Evolutionary conservation across 2,888 invertebrate species (phyloP), one percentile per base, ranked within the genome.

Genomic region (Heliconius hortense): DNA sequence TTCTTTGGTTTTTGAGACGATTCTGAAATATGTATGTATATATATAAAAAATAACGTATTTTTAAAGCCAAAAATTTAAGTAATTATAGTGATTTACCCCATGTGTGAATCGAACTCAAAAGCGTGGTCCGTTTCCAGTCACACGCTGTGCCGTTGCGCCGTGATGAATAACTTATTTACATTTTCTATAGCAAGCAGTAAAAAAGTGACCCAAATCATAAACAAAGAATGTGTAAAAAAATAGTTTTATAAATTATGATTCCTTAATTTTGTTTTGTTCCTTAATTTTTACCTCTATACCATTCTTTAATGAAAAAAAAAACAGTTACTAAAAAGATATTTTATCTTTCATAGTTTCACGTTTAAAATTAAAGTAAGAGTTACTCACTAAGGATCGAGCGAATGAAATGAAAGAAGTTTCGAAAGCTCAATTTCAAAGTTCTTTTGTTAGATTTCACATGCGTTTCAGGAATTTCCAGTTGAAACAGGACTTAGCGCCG

Each of bases 361-460:
- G 53, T 28, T 68, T 11, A 31, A 48, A 68, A 15, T 48, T 53
- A 53, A 53, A 53, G 31, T 11, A 21, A 31, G 48, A 39, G n/a
- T 26, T 68, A 21, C 68, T 35, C 35, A 60, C 15, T 70, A 39
- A 60, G 39, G 35, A 59, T 39, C 26, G 24, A 56, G 39, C 24
- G 59, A 70, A 70, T 60, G 59, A 70, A 70, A 70, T 70, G 70
- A 70, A 70, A 70, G 39, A 70, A 70, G 70, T 70, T 70, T 24
- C 5, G 18, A 68, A 31, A 68, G 68, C 53, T 68, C 28, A 68
- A 21, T 68, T 68, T 48, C 48, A 31, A 68, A 68, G 28, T 68
- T 68, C 53, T 68, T 68, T 56, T 68, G 53, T 68, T 53, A 28
- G 53, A 68, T 28, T 68, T 68, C 68, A 68, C 53, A 68, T 68